Percentiles rank a stretch among this genome's conserved stretches.
Conservation (phyloP, 2,797 vertebrate species). For the Danio choprae region DNA sequence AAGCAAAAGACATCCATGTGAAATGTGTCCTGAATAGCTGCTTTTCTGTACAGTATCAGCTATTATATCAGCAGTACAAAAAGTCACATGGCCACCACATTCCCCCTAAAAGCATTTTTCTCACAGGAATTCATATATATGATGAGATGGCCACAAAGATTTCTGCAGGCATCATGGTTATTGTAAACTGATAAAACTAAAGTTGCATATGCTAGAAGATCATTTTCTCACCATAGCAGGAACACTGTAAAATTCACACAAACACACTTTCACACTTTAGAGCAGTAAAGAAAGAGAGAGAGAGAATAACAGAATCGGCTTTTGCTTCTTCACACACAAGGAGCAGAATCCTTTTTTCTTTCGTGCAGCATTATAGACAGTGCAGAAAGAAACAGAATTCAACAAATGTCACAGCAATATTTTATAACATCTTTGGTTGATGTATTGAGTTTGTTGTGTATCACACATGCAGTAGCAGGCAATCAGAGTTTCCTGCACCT, state of each 20-base stretch:
- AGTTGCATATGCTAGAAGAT: background rate
- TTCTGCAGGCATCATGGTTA: background rate
- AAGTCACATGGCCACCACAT: background rate
- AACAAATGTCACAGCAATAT: no score
- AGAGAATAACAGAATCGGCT: background rate
- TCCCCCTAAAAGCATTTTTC: background rate
- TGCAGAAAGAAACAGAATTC: background rate
- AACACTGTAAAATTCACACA: conserved; percentile 1
- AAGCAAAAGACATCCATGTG: no score
- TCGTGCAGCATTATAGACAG: background rate
- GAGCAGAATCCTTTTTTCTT: background rate
- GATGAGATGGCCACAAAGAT: background rate
- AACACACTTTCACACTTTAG: background rate
- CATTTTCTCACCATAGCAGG: background rate
- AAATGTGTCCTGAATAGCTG: background rate
- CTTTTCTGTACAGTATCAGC: background rate
- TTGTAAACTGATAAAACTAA: background rate
- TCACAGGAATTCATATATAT: background rate
- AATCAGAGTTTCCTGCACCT: background rate
- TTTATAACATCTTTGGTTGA: background rate
- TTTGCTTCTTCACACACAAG: background rate
- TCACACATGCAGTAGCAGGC: background rate
- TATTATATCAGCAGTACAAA: no score
- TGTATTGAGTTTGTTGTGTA: background rate
- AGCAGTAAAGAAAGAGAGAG: no score